Conservation (phyloP, 2,888 invertebrate genomes). For the Nymphalis polychloros region DNA sequence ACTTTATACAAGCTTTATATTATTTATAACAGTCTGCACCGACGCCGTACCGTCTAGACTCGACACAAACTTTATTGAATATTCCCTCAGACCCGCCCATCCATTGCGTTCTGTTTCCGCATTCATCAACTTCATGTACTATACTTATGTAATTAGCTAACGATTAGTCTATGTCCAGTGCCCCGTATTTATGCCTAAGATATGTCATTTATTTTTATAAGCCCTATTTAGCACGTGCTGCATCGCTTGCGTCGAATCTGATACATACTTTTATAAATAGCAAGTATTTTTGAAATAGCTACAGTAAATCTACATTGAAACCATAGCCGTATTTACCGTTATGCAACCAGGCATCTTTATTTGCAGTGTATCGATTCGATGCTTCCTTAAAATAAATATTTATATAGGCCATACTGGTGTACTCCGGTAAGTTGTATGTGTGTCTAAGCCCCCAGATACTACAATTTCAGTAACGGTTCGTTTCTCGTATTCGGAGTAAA, state of each 20-base stretch:
- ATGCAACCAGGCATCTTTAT: no score
- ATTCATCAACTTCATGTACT: slow-evolving; percentile 34
- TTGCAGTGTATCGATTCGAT: no score
- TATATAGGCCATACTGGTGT: no score
- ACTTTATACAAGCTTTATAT: slow-evolving; percentile 53
- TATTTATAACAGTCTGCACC: slow-evolving; percentile 55
- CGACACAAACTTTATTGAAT: slow-evolving; percentile 52
- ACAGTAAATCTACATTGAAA: no score
- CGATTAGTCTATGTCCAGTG: slow-evolving; percentile 18
- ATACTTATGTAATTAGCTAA: slow-evolving; percentile 34
- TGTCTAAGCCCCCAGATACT: no score
- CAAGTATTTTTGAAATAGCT: background rate
- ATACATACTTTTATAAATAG: no score
- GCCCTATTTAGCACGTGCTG: background rate
- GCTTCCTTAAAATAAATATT: no score
- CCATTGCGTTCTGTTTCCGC: slow-evolving; percentile 38
- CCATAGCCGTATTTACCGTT: no score
- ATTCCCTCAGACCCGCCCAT: slow-evolving; percentile 50
- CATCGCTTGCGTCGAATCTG: background rate
- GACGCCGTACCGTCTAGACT: slow-evolving; percentile 67
- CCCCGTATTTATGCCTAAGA: slow-evolving; percentile 17
- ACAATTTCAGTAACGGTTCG: no score
- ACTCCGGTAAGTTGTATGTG: no score
- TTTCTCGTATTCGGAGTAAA: no score
- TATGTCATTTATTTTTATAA: background rate